Evolutionary conservation across 1,140 invertebrate species (phyloP).

Genomic region (Drosophila prosaltans): DNA sequence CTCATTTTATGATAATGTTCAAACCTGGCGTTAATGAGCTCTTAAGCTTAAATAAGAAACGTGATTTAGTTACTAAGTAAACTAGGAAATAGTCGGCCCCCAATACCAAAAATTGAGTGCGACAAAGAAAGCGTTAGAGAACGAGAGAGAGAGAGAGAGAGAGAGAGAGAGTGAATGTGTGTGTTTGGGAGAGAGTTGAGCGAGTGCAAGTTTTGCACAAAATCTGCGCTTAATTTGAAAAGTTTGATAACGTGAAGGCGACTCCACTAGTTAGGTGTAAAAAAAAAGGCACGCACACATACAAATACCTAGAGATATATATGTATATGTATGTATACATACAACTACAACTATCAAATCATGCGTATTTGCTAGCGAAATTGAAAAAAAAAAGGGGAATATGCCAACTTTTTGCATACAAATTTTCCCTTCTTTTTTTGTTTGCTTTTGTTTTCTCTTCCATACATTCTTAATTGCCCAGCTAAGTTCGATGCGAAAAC

Average conservation of each 20-base stretch:
- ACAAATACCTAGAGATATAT: constrained; percentile 1
- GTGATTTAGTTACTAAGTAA: constrained; percentile 82
- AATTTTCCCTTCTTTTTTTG: constrained; percentile 21
- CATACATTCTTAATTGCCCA: constrained; percentile 65
- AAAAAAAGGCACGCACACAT: constrained; percentile 32
- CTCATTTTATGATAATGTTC: constrained; percentile 79
- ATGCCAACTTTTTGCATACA: constrained; percentile 71
- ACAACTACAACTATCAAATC: constrained; percentile 38
- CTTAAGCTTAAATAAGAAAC: constrained; percentile 82
- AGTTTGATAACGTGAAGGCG: constrained; percentile 58
- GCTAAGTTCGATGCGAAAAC: constrained; percentile 34
- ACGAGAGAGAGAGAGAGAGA: constrained; percentile 7
- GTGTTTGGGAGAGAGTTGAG: background rate
- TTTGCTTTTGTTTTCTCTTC: constrained; percentile 10
- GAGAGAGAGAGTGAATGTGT: background rate
- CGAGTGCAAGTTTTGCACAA: constrained; percentile 34
- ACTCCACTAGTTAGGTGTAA: constrained; percentile 14
- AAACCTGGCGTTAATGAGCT: constrained; percentile 80
- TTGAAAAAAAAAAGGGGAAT: constrained; percentile 7
- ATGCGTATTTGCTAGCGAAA: constrained; percentile 30
- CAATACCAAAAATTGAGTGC: constrained; percentile 9
- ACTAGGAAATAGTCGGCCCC: constrained; percentile 62
- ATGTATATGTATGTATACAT: background rate
- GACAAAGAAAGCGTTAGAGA: constrained; percentile 9
- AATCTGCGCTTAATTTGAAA: constrained; percentile 81